These are phyloP conservation scores for Eudyptes chrysolophus DNA, from an alignment of 2,113 vertebrate genomes.

Conservation along the genomic window DNA sequence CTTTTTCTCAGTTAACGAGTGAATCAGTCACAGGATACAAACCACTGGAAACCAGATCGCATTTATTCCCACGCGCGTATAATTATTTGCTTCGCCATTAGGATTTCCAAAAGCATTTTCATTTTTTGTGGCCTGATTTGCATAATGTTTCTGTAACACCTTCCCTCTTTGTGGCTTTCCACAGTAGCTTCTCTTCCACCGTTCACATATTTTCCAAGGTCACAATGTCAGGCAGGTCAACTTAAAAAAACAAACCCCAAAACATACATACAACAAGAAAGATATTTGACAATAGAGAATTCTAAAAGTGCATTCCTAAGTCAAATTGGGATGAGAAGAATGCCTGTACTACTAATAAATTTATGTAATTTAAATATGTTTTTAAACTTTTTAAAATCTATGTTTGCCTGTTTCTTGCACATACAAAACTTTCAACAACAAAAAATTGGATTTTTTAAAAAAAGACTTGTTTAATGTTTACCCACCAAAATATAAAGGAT, in stretches of 20 bases:
- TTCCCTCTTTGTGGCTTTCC: background rate
- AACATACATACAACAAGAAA: background rate
- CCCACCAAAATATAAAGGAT: background rate
- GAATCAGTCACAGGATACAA: background rate
- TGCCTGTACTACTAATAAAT: background rate
- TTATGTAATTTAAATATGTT: background rate
- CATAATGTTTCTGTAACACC: background rate
- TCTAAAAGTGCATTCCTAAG: background rate
- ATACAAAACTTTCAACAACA: background rate
- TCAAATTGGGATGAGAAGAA: background rate
- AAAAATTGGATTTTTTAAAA: background rate
- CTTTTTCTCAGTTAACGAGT: background rate
- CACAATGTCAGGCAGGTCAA: background rate
- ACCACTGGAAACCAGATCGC: background rate
- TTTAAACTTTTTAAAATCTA: background rate
- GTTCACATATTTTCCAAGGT: background rate
- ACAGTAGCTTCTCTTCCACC: background rate
- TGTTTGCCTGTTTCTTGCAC: background rate
- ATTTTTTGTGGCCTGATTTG: background rate
- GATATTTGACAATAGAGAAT: background rate
- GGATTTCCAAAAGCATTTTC: background rate
- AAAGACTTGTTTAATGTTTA: background rate
- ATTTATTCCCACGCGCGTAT: background rate
- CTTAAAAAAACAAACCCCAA: background rate
- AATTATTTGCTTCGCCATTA: background rate